Base-by-base conservation (phyloP, 1,140 invertebrate species). In the Pararge aegeria region DNA sequence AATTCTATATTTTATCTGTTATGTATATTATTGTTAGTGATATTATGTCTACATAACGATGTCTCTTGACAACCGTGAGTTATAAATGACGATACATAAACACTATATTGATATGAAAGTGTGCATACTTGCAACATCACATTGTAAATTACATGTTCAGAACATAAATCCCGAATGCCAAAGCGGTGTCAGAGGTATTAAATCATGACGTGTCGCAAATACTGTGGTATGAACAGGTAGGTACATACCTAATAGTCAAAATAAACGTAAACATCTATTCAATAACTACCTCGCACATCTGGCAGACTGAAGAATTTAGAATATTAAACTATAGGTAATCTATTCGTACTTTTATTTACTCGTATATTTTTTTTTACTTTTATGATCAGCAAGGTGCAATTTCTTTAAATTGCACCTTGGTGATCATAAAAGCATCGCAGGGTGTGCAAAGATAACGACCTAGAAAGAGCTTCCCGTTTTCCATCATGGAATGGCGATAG, bases 101-200 rank as follows among this genome's bases (percentile, higher is more conserved):
- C 27, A 54, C 53, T 42, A 55, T 72, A 73, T 78, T 77, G 69
- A 74, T 78, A 75, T 73, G 64, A 63, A 68, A 56, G 42, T 37
- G 69, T 81, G 78, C 68, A 74, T 69, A 72, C 74, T 74, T 78
- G 67, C 50, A 61, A 64, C 59, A 42, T 58, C 29, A 18, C 10
- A 40, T 67, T 75, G 70, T 79, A 75, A 75, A 75, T 73, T 70
- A 71, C 57, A 34, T 59, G 56, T 66, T 63, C 55, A 30, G 27
- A 37, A 61, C 64, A 78, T 78, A 78, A 79, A 80, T 72, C 61
- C 52, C 51, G n/a, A 65, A 59, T 73, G 71, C 68, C 73, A 73
- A 55, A 63, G 59, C 53, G 9, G n/a, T 21, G 15, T 56, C 12
- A 10, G 10, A 34, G 27, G 19, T 27, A 20, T 4, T 56, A 16